Base-by-base conservation (phyloP, 1,140 invertebrate species). In the Halictus rubicundus region DNA sequence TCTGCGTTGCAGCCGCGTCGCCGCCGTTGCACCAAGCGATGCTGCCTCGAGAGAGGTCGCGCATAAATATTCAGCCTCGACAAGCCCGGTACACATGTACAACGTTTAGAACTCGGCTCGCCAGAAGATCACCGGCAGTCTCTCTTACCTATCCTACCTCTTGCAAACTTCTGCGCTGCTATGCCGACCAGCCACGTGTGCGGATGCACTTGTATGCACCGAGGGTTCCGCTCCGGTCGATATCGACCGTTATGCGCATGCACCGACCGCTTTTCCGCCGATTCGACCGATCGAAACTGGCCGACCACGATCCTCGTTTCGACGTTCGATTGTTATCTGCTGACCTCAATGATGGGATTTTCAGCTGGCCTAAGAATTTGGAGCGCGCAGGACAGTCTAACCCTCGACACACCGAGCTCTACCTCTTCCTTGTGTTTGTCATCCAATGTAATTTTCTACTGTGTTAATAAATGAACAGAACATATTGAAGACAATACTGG, bases 41-140 rank as follows among this genome's bases (percentile, higher is more conserved):
- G 75, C 66, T 52, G 72, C 81, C 65, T 69, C 77, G 76, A 73
- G 69, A 68, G 85, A 87, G 87, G 84, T 88, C 81, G 87, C 77
- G 76, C 84, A 90, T 90, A 90, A 89, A 90, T 90, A 90, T 90
- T 90, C 88, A 90, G 82, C 85, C 64, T 68, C 88, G 88, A 90
- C 89, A 90, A 89, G 87, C 78, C 76, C 75, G 73, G 32, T 79
- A 69, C 72, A 91, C 89, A 87, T 86, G 83, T 90, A 61, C 19
- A 19, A 66, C 52, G 64, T 73, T 49, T 49, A 46, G 27, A 69
- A 54, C 52, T 49, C 42, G 49, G 49, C 49, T 16, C 49, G 49
- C 37, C 8, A 71, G 59, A 72, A 39, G 59, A 77, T 81, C 66
- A 21, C 9, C 39, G 27, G 54, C 2, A 21, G n/a, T 5, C 49